Conservation (phyloP, 2,113 vertebrate genomes). For the Syngnathus scovelli region DNA sequence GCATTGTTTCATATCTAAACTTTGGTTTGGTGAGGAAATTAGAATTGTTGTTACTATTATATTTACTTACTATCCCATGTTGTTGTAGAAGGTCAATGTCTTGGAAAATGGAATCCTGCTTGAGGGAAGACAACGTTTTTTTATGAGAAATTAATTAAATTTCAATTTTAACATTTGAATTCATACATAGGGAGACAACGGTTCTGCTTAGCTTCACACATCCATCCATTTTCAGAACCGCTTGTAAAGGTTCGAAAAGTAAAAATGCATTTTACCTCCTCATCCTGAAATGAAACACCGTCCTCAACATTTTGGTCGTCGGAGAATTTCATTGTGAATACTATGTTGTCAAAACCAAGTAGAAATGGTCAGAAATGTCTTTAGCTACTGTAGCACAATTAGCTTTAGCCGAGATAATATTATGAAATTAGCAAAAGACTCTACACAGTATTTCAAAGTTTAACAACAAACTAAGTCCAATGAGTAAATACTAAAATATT, state of each 20-base stretch:
- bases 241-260: background rate
- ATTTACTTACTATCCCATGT: conserved; percentile 90
- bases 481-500: background rate
- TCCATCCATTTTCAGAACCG: no score
- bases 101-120: conserved; percentile 93
- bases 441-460: background rate
- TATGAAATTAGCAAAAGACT: background rate
- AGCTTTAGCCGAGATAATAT: background rate
- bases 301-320: conserved; percentile 89
- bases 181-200: no score
- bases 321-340: conserved; percentile 74
- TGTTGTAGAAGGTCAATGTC: conserved; percentile 96
- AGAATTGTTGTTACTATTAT: background rate
- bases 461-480: background rate
- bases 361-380: background rate
- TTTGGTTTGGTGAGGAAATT: background rate
- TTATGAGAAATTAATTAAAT: background rate
- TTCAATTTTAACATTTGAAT: no score
- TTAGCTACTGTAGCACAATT: no score
- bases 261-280: conserved; percentile 74
- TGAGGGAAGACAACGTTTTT: conserved; percentile 1
- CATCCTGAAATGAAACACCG: conserved; percentile 79
- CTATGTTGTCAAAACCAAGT: background rate
- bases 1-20: background rate
- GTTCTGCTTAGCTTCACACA: no score